A percentile compares a stretch with the other conserved stretches of the same genome.
These are phyloP conservation scores for Oostethus manadensis DNA, from an alignment of 2,113 vertebrate species.

Conservation along the genomic window DNA sequence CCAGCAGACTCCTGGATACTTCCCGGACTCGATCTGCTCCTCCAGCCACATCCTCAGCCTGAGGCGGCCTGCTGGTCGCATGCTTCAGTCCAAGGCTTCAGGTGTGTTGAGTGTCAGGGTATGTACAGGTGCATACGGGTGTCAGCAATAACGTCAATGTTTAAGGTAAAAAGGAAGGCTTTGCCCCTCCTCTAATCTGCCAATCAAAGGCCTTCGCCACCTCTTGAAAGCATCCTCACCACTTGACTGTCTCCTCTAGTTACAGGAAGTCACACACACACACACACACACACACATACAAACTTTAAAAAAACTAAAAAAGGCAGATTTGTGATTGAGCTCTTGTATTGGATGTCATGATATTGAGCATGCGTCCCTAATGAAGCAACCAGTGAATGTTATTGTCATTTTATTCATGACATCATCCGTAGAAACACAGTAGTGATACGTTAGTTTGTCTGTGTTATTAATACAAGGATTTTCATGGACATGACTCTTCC, in stretches of 20 bases:
- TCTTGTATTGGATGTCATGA: neutral
- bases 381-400: neutral
- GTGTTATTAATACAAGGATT: neutral
- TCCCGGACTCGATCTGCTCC: slow-evolving; percentile 73
- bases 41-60: slow-evolving; percentile 75
- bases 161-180: slow-evolving; percentile 22
- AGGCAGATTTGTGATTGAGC: neutral
- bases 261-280: slow-evolving; percentile 28
- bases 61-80: slow-evolving; percentile 66
- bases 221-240: slow-evolving; percentile 8
- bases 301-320: neutral
- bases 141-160: slow-evolving; percentile 11
- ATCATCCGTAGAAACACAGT: neutral
- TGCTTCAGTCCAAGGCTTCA: slow-evolving; percentile 31
- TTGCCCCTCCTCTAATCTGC: slow-evolving; percentile 39
- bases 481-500: slow-evolving; percentile 14
- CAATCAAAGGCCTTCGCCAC: slow-evolving; percentile 4
- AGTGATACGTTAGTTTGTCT: neutral
- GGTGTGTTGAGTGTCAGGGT: slow-evolving; percentile 3
- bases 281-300: too few species aligned
- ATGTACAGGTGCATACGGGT: neutral
- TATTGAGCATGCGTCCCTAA: neutral
- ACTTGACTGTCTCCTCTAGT: slow-evolving; percentile 27
- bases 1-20: slow-evolving; percentile 74
- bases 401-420: neutral